Conservation (phyloP, 2,888 invertebrate genomes). For the Gastrophysa polygoni region DNA sequence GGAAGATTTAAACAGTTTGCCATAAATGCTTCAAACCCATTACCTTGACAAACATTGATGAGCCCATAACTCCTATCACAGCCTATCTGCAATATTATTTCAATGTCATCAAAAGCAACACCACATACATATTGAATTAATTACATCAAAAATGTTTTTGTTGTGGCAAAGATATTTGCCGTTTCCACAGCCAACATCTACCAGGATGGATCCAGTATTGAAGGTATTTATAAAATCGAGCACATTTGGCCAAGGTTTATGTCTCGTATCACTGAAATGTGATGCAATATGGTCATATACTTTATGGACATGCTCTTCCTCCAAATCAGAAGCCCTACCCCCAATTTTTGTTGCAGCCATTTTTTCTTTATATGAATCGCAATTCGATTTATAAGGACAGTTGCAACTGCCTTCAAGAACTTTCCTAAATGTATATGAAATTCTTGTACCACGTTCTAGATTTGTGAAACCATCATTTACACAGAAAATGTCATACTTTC, state of each 20-base stretch:
- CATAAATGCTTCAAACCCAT: slow-evolving; percentile 71
- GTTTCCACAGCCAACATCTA: slow-evolving; percentile 98
- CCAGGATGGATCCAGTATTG: slow-evolving; percentile 70
- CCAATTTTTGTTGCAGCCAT: slow-evolving; percentile 25
- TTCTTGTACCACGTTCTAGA: slow-evolving; percentile 63
- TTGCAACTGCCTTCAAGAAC: slow-evolving; percentile 62
- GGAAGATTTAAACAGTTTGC: slow-evolving; percentile 80
- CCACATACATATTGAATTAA: slow-evolving; percentile 11
- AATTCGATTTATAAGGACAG: slow-evolving; percentile 69
- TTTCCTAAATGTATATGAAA: slow-evolving; percentile 85
- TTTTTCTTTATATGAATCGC: slow-evolving; percentile 64
- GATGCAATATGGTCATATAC: slow-evolving; percentile 93
- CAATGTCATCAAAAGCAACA: not conserved
- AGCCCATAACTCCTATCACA: slow-evolving; percentile 80
- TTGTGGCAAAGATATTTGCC: slow-evolving; percentile 89
- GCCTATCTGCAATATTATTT: slow-evolving; percentile 67
- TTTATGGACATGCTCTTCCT: slow-evolving; percentile 78
- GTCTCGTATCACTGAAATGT: slow-evolving; percentile 94
- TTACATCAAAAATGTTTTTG: slow-evolving; percentile 66
- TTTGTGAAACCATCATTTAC: slow-evolving; percentile 62
- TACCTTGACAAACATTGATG: slow-evolving; percentile 65
- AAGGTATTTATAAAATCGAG: slow-evolving; percentile 75
- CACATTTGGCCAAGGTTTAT: slow-evolving; percentile 94
- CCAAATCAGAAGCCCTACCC: slow-evolving; percentile 61
- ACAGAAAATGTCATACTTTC: slow-evolving; percentile 77